Base-by-base conservation (phyloP, 2,888 invertebrate genomes). In the Ophioninae sp. region DNA sequence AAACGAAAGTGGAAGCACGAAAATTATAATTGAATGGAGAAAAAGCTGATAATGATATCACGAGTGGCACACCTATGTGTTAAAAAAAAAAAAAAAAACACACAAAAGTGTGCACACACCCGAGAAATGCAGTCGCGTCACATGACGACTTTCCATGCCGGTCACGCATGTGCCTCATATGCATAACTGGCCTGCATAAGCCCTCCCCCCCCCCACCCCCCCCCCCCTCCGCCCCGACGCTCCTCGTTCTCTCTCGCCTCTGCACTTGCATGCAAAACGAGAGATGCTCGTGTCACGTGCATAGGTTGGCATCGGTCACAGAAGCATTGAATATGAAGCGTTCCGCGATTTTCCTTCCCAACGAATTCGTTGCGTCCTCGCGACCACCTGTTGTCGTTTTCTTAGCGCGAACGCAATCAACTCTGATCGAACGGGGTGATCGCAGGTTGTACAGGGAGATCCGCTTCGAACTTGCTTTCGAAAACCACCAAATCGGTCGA, bases 151-250 rank as follows among this genome's bases (percentile, higher is more conserved):
- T 87, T 84, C 84, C 86, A 90, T 88, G 89, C 88, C 80, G 82
- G 87, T 90, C 90, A 90, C 89, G 90, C 89, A 85, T 50, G 17
- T 88, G 79, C 82, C 85, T 86, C 79, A 88, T 87, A 88, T 89
- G 86, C 87, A 86, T 88, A 90, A 89, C 89, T 87, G 89, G 88
- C 88, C 87, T 39, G 17, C 86, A 88, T 87, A 88, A 87, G 85
- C 87, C 85, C 85, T 13, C 17, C 17, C 50, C 17, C 50, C 17
- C 50, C 17, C 50, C 13, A 13, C 17, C 50, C 13, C 44, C 13
- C 8, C 13, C 44, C 13, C 41, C 10, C 41, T 44, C 44, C n/a
- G n/a, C n/a, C n/a, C 17, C 50, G 10, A 10, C 30, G 2, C 30
- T 1, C 17, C 50, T 50, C 13, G 5, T 17, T 50, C 50, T 50